A percentile compares a stretch with the other conserved stretches of the same genome.
Evolutionary conservation across 2,888 invertebrate species (phyloP).

Genomic region (Dusona sp.): DNA sequence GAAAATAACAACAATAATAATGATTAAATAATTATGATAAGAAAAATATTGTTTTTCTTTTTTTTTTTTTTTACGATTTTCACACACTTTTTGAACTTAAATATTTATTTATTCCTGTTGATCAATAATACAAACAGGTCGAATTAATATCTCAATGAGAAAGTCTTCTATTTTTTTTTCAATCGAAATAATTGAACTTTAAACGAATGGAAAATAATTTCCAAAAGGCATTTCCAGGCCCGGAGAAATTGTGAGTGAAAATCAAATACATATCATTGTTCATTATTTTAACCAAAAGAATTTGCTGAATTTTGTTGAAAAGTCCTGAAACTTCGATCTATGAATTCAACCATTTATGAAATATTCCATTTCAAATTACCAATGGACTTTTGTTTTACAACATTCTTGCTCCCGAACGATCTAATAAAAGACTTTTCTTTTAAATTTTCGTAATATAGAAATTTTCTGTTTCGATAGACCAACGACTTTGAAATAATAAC

Average conservation of each 20-base stretch:
- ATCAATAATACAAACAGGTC: constrained; percentile 26
- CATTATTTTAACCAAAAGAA: neutral
- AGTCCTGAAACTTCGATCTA: neutral
- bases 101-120: neutral
- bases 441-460: neutral
- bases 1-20: constrained; percentile 16
- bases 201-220: neutral
- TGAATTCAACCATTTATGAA: neutral
- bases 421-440: constrained; percentile 5
- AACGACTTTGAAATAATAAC: constrained; percentile 30
- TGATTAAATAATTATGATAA: constrained; percentile 20
- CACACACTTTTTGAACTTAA: constrained; percentile 16
- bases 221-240: neutral
- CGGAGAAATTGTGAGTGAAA: neutral
- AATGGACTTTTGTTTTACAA: constrained; percentile 3
- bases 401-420: constrained; percentile 8
- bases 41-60: neutral
- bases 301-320: neutral
- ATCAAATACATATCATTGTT: neutral
- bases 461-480: constrained; percentile 21
- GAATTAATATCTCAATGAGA: neutral
- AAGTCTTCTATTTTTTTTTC: neutral
- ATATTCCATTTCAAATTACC: neutral
- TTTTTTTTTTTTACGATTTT: constrained; percentile 43
- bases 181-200: neutral